Evolutionary conservation across 2,113 vertebrate genomes (phyloP).

Genomic region (Maccullochella peelii): DNA sequence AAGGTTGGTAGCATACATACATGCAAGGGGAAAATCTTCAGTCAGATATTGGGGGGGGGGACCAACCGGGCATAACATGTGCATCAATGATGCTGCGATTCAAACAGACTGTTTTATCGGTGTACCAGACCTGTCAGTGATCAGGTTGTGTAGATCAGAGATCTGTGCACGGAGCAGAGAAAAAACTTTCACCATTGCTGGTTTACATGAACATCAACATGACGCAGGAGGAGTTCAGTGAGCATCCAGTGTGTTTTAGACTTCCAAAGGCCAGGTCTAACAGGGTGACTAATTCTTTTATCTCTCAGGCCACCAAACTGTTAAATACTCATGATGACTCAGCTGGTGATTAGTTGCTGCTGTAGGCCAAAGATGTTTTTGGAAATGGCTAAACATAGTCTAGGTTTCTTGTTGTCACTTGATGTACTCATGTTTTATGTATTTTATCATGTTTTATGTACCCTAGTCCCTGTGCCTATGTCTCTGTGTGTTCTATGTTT

Average conservation of each 20-base stretch:
- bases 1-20: too few species aligned
- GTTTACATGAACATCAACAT: not conserved
- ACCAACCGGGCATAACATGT: too few species aligned
- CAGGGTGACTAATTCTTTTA: not conserved
- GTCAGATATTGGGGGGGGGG: too few species aligned
- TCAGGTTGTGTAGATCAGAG: not conserved
- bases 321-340: not conserved
- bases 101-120: not conserved
- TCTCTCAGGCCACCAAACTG: not conserved
- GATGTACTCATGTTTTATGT: not conserved
- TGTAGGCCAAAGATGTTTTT: not conserved
- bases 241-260: not conserved
- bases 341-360: not conserved
- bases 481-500: not conserved
- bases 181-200: not conserved
- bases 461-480: not conserved
- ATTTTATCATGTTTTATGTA: not conserved
- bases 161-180: not conserved
- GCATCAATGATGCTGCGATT: not conserved
- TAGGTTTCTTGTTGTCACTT: not conserved
- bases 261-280: not conserved
- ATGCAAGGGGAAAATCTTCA: too few species aligned
- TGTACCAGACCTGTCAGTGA: not conserved
- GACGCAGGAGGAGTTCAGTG: not conserved
- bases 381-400: not conserved